Conservation (phyloP, 2,888 invertebrate species). For the Gisinianus flammeolus region DNA sequence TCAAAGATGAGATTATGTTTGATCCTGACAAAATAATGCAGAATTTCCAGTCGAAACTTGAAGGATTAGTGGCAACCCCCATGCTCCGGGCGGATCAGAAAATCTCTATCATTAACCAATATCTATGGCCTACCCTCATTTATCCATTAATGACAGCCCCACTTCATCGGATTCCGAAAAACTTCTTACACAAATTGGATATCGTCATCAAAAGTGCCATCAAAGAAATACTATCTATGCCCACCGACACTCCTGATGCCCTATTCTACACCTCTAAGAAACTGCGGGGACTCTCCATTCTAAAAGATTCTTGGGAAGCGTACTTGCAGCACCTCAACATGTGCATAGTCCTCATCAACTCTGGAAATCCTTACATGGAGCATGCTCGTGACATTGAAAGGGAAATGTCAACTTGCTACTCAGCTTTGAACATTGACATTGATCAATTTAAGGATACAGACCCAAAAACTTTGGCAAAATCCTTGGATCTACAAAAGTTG, state of each 20-base stretch:
- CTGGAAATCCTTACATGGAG: constrained; percentile 21
- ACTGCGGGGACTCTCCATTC: constrained; percentile 24
- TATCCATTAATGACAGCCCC: constrained; percentile 36
- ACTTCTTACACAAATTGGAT: constrained; percentile 20
- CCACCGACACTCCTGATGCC: constrained; percentile 32
- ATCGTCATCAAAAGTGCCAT: constrained; percentile 19
- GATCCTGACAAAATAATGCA: background rate
- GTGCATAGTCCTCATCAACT: background rate
- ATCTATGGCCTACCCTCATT: constrained; percentile 39
- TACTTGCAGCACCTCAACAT: constrained; percentile 36
- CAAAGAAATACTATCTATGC: constrained; percentile 28
- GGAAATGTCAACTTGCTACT: constrained; percentile 8
- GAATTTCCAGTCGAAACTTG: background rate
- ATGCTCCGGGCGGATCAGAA: constrained; percentile 34
- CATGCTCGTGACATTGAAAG: background rate
- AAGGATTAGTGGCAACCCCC: constrained; percentile 3
- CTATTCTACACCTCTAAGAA: constrained; percentile 32
- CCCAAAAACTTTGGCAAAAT: background rate
- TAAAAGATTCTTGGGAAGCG: constrained; percentile 34
- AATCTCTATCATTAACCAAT: constrained; percentile 38
- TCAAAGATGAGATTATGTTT: constrained; percentile 32
- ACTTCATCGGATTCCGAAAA: background rate
- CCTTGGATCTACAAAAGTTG: background rate
- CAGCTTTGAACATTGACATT: background rate
- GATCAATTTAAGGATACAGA: background rate